Base-by-base conservation (phyloP, 2,888 invertebrate genomes). In the Cinara cedri region DNA sequence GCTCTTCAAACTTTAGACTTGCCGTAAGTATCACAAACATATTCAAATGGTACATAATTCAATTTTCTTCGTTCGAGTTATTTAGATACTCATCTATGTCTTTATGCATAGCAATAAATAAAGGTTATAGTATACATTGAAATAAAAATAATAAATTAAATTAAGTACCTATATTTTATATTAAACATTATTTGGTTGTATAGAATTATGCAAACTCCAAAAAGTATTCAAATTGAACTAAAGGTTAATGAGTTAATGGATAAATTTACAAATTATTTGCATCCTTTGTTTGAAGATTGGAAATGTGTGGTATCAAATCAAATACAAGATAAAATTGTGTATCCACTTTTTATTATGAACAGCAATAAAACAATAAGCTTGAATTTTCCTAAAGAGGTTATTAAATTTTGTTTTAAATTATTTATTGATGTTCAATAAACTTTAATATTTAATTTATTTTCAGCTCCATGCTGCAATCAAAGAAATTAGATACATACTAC, bases 281-380 rank as follows among this genome's bases (percentile, higher is more conserved):
- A 88, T 11, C 86, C 87, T 44, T 88, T 93, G 81, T 91, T 92
- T 84, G 86, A 88, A 21, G 87, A 89, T 62, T 97, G 96, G 96
- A 88, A 88, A 42, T 85, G 86, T 0, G 89, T 87, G 3, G 91
- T 94, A 2, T 90, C 91, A 0, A 86, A 86, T 0, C 89, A 90
- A 55, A 92, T 93, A 82, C 87, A 89, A 71, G 86, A 85, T 2
- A 89, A 91, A 83, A 87, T 93, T 82, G 87, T 87, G 0, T 90
- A 91, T 83, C 89, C 88, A 70, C 87, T 92, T 11, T 87, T 93
- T 46, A 86, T 87, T n/a, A 86, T 89, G 66, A 86, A 87, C 65
- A 87, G 88, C 0, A 87, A 89, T 71, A 85, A 85, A 0, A 86
- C 88, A 60, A 86, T 93, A 3, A 86, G 87, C 57, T 87, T 91